phyloP scores from a whole-genome alignment of 2,888 invertebrate species.

The Calliphora vomitoria region DNA sequence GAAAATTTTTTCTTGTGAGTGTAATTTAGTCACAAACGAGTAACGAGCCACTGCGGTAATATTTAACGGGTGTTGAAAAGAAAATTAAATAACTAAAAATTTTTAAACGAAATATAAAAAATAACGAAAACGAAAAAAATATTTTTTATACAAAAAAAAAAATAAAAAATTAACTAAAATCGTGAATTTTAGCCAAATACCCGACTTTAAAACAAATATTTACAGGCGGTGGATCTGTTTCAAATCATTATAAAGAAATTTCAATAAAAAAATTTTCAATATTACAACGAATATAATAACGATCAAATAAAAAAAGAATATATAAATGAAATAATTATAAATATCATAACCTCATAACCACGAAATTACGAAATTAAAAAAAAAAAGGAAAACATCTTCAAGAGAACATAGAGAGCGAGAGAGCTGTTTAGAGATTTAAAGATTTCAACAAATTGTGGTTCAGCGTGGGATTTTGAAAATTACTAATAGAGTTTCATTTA shows the following conservation, averaged over 20 bases:
- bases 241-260: slow-evolving; percentile 57
- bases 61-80: slow-evolving; percentile 73
- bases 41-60: slow-evolving; percentile 84
- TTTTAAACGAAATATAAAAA: slow-evolving; percentile 54
- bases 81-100: slow-evolving; percentile 30
- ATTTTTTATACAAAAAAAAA: slow-evolving; percentile 57
- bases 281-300: slow-evolving; percentile 62
- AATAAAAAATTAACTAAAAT: slow-evolving; percentile 70
- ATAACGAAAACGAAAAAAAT: slow-evolving; percentile 68
- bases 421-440: slow-evolving; percentile 19
- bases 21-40: slow-evolving; percentile 84
- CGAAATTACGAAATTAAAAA: slow-evolving; percentile 64
- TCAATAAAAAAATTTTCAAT: slow-evolving; percentile 64
- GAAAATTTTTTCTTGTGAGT: slow-evolving; percentile 67
- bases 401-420: slow-evolving; percentile 51
- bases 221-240: slow-evolving; percentile 70
- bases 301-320: slow-evolving; percentile 44
- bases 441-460: slow-evolving; percentile 50
- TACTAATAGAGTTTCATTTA: slow-evolving; percentile 28
- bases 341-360: slow-evolving; percentile 67
- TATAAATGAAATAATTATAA: slow-evolving; percentile 32
- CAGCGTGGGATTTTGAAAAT: slow-evolving; percentile 55
- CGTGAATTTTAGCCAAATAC: slow-evolving; percentile 29
- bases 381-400: background rate
- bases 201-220: slow-evolving; percentile 72